Percentiles rank a stretch among this genome's conserved stretches.
Evolutionary conservation across 2,113 vertebrate genomes (phyloP).

Genomic region (Sigmodon hispidus): DNA sequence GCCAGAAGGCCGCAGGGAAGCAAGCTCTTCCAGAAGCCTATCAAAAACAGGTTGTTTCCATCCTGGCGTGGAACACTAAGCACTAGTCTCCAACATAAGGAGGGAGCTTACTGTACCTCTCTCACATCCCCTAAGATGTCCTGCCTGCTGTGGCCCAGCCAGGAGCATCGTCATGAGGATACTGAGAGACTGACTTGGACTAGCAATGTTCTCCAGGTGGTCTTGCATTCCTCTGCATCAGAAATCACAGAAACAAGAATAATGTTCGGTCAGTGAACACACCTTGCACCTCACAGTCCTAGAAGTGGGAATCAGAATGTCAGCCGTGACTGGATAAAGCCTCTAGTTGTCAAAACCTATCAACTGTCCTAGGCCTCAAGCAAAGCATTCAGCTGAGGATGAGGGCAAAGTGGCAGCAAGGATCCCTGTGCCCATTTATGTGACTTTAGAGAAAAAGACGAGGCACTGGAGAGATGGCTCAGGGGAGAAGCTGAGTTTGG

Average conservation of each 20-base stretch:
- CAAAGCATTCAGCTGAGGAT: neutral
- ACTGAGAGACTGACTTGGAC: neutral
- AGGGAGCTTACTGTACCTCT: neutral
- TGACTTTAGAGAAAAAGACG: neutral
- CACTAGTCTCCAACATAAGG: neutral
- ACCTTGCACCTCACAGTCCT: neutral
- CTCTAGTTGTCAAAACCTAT: neutral
- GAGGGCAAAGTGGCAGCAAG: neutral
- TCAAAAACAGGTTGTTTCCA: neutral
- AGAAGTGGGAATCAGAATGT: neutral
- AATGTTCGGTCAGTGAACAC: neutral
- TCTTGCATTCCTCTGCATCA: neutral
- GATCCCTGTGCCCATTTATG: neutral
- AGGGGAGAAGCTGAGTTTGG: neutral
- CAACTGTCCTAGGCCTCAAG: neutral
- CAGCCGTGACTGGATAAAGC: neutral
- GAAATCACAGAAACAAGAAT: neutral
- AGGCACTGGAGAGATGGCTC: neutral
- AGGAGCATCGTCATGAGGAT: neutral
- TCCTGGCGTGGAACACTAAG: constrained; percentile 1
- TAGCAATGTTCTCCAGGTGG: neutral
- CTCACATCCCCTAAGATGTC: neutral
- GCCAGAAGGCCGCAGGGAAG: constrained; percentile 6
- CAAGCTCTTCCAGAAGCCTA: constrained; percentile 7
- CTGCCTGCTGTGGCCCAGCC: neutral